Conservation (phyloP, 2,113 vertebrate species). For the Catharus fuscescens region DNA sequence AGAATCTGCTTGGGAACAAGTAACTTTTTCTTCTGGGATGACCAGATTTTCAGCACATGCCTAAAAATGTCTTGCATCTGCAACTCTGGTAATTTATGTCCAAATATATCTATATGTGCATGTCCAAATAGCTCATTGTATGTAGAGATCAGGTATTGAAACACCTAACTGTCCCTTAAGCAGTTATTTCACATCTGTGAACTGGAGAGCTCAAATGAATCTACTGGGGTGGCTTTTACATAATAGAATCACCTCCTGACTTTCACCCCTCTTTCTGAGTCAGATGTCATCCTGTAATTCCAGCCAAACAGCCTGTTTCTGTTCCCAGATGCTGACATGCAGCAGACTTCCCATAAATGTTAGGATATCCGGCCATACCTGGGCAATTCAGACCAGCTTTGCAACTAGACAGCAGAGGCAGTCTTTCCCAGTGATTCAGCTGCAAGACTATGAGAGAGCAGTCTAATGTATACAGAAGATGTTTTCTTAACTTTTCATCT, state of each 20-base stretch:
- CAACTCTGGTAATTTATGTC: not conserved
- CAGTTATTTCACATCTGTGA: not conserved
- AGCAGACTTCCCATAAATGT: slow-evolving; percentile 8
- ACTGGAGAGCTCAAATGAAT: not conserved
- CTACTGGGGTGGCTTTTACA: not conserved
- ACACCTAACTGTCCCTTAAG: not conserved
- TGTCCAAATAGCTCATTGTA: not conserved
- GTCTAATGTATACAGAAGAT: slow-evolving; percentile 40
- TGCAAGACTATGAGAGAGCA: slow-evolving; percentile 34
- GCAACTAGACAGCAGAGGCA: slow-evolving; percentile 45
- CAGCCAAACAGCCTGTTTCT: not conserved
- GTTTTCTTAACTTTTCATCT: slow-evolving; percentile 64
- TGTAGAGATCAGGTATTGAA: not conserved
- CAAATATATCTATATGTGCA: not conserved
- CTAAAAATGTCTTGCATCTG: not conserved
- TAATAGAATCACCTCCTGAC: not conserved
- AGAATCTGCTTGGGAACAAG: not conserved
- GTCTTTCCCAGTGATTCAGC: slow-evolving; percentile 62
- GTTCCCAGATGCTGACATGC: slow-evolving; percentile 21
- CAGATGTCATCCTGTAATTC: not conserved
- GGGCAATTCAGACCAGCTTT: not conserved
- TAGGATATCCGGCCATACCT: not conserved
- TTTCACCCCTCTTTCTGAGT: not conserved
- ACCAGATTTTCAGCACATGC: not conserved
- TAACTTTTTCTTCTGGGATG: not conserved